A percentile compares a stretch with the other conserved stretches of the same genome.
These are phyloP conservation scores for Callopanchax toddi DNA, from an alignment of 2,113 vertebrate genomes.

Conservation along the genomic window DNA sequence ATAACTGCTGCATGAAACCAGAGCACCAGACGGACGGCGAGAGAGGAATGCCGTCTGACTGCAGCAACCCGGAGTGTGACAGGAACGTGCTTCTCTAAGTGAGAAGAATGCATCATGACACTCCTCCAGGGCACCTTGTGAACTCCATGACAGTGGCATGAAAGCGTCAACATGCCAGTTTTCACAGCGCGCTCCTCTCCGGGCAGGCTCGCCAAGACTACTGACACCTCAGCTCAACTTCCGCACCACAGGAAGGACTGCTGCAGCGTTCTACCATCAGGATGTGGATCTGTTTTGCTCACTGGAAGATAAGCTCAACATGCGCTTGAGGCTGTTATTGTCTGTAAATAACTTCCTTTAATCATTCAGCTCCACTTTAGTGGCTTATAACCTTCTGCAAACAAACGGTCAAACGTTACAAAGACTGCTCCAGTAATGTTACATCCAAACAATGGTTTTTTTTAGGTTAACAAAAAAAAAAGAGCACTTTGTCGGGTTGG, in stretches of 20 bases:
- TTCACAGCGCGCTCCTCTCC: slow-evolving; percentile 63
- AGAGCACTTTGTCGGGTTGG: slow-evolving; percentile 48
- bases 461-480: slow-evolving; percentile 52
- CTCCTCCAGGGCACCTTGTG: slow-evolving; percentile 71
- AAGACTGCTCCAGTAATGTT: slow-evolving; percentile 37
- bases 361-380: slow-evolving; percentile 50
- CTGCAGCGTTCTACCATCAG: slow-evolving; percentile 31
- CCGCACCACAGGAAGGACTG: slow-evolving; percentile 31
- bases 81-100: slow-evolving; percentile 61
- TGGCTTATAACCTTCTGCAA: no score
- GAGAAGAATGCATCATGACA: slow-evolving; percentile 70
- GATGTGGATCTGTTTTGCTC: slow-evolving; percentile 37
- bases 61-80: slow-evolving; percentile 66
- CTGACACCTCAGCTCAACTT: slow-evolving; percentile 55
- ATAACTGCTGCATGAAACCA: slow-evolving; percentile 39
- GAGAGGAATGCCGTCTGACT: slow-evolving; percentile 67
- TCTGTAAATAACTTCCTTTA: slow-evolving; percentile 44
- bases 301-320: no score
- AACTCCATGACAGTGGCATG: slow-evolving; percentile 69
- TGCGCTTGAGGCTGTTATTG: neutral
- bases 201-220: slow-evolving; percentile 47
- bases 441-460: slow-evolving; percentile 57
- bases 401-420: no score
- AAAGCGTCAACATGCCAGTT: slow-evolving; percentile 70
- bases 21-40: slow-evolving; percentile 52